Base-by-base conservation (phyloP, 2,888 invertebrate species). In the Agelastica alni region DNA sequence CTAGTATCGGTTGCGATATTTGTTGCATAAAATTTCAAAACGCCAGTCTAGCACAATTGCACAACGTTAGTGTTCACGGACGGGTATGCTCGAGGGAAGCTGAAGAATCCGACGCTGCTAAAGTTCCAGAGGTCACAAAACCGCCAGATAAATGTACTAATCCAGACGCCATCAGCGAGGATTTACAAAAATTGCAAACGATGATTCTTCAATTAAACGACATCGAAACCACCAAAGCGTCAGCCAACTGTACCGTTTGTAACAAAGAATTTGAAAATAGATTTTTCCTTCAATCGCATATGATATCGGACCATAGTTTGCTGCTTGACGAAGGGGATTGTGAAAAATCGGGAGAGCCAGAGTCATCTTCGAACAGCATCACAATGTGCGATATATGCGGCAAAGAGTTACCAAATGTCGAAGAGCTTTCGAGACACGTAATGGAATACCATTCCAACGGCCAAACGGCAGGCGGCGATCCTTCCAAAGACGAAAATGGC, bases 161-260 rank as follows among this genome's bases (percentile, higher is more conserved):
- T 41, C 78, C 82, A 3, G 83, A 83, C 58, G 81, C 86, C 1
- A 88, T 92, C 45, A 91, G 90, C 63, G 91, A 93, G 74, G 93
- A 93, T 74, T 79, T 94, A 9, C 89, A 92, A 61, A 93, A 93
- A 73, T 77, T 94, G 51, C 93, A 94, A 76, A 91, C 91, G 13
- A 96, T 93, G 93, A 91, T 91, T 68, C 84, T 89, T 67, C 94
- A 91, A 77, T 79, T 93, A 68, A 96, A 91, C 76, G 92, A 90
- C 63, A 78, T 91, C 39, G 89, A 89, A 63, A 85, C 83, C 0
- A 79, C 79, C 56, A 80, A 82, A 58, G 76, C 78, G 3, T 71
- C 80, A 16, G 67, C 66, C 3, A 67, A 65, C n/a, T 91, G 91
- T 70, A 84, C 81, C 51, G 77, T 88, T 10, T 92, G 91, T 67